A percentile compares a stretch with the other conserved stretches of the same genome.
These are phyloP conservation scores for Cardiocondyla obscurior DNA, from an alignment of 1,140 invertebrate species.

Conservation along the genomic window DNA sequence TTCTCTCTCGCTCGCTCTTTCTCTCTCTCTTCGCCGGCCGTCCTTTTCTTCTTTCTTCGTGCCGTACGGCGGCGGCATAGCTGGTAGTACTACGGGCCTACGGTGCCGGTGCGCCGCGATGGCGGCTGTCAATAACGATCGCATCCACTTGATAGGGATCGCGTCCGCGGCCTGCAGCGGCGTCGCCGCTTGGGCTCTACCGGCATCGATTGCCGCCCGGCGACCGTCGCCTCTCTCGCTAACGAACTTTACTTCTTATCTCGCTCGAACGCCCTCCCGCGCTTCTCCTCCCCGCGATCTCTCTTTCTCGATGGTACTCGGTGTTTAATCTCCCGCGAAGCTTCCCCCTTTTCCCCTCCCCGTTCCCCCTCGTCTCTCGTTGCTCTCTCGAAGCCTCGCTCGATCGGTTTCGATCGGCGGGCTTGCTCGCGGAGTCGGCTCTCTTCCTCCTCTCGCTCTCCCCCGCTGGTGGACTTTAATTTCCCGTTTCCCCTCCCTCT, in stretches of 20 bases:
- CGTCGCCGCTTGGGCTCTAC: neutral
- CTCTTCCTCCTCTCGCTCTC: no score
- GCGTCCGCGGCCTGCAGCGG: neutral
- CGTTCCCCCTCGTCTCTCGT: neutral
- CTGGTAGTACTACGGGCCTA: neutral
- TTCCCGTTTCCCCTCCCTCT: neutral
- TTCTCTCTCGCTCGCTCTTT: slow-evolving; percentile 18
- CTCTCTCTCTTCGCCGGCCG: no score
- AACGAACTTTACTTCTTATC: neutral
- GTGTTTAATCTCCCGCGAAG: neutral
- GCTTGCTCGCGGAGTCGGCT: neutral
- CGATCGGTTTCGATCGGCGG: neutral
- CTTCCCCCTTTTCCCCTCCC: neutral
- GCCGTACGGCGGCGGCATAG: neutral
- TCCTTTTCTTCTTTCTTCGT: neutral
- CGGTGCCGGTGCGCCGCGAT: neutral
- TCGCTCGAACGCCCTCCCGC: neutral
- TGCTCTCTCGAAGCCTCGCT: neutral
- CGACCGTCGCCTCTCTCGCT: neutral
- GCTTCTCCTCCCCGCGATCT: neutral
- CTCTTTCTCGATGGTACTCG: neutral
- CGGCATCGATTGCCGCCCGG: slow-evolving; percentile 40
- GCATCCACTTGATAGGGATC: neutral
- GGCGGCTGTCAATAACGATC: neutral
- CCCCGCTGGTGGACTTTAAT: slow-evolving; percentile 23